These are phyloP conservation scores for Acyrthosiphon pisum DNA, from an alignment of 1,140 invertebrate genomes.

Conservation along the genomic window DNA sequence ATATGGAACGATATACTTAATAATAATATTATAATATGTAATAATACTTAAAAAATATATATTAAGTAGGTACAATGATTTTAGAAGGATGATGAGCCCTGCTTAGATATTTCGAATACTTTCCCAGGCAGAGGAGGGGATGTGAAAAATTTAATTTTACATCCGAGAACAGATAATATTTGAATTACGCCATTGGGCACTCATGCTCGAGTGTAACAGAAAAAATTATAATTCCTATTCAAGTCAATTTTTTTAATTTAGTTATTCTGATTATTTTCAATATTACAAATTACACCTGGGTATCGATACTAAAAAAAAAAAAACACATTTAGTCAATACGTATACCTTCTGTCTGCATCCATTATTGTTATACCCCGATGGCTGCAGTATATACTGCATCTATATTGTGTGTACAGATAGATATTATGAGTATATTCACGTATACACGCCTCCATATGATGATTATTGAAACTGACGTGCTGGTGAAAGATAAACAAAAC, in stretches of 20 bases:
- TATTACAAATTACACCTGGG: too few relatives aligned
- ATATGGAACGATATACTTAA: too few relatives aligned
- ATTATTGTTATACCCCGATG: not conserved
- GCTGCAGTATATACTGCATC: too few relatives aligned
- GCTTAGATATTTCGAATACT: not conserved
- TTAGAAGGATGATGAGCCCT: not conserved
- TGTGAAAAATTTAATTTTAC: not conserved
- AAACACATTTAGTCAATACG: not conserved
- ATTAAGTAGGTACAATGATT: not conserved
- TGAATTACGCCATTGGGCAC: not conserved
- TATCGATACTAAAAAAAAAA: not conserved
- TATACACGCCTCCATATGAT: not conserved
- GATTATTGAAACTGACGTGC: not conserved
- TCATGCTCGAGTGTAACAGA: too few relatives aligned
- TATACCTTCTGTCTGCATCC: not conserved
- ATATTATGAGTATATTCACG: not conserved
- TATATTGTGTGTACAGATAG: not conserved
- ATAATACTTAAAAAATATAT: not conserved
- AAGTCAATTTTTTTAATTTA: not conserved
- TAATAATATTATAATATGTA: too few relatives aligned
- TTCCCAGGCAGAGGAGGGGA: not conserved
- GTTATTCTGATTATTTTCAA: not conserved
- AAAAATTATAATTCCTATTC: too few relatives aligned
- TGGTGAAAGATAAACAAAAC: not conserved
- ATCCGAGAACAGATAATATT: not conserved